Evolutionary conservation across 1,140 invertebrate species (phyloP), one percentile per base, ranked within the genome.

Genomic region (Pogonus chalceus): DNA sequence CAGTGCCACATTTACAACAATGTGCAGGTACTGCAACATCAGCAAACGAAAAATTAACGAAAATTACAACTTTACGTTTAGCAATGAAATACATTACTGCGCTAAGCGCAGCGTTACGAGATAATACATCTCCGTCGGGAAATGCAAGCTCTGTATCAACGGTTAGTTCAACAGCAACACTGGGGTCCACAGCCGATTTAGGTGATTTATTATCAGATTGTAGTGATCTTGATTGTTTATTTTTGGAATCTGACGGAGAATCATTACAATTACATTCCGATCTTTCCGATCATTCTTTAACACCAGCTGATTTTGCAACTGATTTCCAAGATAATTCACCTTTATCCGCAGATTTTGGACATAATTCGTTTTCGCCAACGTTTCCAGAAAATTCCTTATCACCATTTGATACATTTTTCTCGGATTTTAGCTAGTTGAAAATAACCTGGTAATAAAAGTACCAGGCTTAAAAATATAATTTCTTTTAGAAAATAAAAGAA

Each of bases 11-110:
- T 35, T 71, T 78, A 1, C 64, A 72, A 9, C 64, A 66, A 4
- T 67, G 72, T 18, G 65, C 63, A 1, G 65, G 67, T 21, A 39
- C 59, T 26, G 72, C 70, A 1, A 72, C 72, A 21, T 63, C 66
- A 1, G 71, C 70, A 31, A 80, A 80, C 66, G 83, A 88, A 64
- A 92, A 91, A 71, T 69, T 90, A 50, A 92, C 90, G 23, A 93
- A 92, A 75, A 92, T 92, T 58, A 90, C 88, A 3, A 92, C 89
- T 1, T 71, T 93, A n/a, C 69, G 86, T 9, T 70, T 92, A 49
- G 89, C 90, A 3, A 89, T 93, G 80, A 84, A 87, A 62, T 95
- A 94, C 67, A 94, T 94, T 52, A 75, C 81, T 18, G 82, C 81
- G 14, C 65, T 84, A n/a, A 72, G 62, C 20, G 70, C 72, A 18